phyloP scores from a whole-genome alignment of 2,113 vertebrate genomes.

The Turnix velox region DNA sequence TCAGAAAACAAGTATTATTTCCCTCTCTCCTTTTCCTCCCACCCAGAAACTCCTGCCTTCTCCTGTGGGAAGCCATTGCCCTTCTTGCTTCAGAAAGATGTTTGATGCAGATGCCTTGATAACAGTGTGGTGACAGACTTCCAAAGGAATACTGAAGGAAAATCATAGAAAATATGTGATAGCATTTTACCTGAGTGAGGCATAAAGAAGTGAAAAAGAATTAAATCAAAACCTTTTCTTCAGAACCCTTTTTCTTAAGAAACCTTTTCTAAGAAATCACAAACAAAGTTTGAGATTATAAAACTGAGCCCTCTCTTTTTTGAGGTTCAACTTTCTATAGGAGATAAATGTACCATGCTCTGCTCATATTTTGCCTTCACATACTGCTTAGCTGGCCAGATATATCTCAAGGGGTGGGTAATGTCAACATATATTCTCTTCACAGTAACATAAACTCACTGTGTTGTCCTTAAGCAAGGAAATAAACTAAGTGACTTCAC shows the following conservation, averaged over 20 bases:
- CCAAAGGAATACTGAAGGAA: not conserved
- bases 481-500: not conserved
- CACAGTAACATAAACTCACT: not conserved
- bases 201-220: not conserved
- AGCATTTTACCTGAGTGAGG: not conserved
- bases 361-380: not conserved
- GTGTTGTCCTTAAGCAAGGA: not conserved
- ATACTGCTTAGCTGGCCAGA: not conserved
- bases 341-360: not conserved
- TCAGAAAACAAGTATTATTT: not conserved
- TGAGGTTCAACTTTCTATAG: not conserved
- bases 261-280: too few relatives aligned
- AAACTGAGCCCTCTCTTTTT: not conserved
- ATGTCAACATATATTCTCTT: not conserved
- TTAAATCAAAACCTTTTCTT: too few relatives aligned
- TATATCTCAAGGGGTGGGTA: not conserved
- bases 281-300: not conserved
- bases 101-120: not conserved
- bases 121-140: not conserved
- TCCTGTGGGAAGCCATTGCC: not conserved
- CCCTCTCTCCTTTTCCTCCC: not conserved
- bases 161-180: not conserved
- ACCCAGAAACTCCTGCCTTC: not conserved
- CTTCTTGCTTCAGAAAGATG: not conserved
- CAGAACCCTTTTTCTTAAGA: too few relatives aligned